Percentiles rank a stretch among this genome's conserved stretches.
phyloP scores from a whole-genome alignment of 2,888 invertebrate species.

The Archips crataeganus region DNA sequence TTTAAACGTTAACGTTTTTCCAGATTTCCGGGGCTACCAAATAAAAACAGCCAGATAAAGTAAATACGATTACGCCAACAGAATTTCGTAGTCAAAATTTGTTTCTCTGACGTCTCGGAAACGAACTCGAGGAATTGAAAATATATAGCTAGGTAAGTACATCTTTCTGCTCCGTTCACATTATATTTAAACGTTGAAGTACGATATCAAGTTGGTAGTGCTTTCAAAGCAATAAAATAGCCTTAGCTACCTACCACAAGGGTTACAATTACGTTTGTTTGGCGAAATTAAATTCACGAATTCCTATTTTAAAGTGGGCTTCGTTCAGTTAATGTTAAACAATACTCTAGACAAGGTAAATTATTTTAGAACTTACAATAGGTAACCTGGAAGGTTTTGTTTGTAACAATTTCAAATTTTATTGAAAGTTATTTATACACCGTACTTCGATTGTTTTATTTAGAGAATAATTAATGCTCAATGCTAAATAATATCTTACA shows the following conservation, averaged over 20 bases:
- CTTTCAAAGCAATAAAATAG: background rate
- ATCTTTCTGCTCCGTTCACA: too few species aligned
- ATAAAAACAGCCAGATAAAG: background rate
- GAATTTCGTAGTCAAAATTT: too few species aligned
- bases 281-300: background rate
- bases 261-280: background rate
- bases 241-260: background rate
- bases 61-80: too few species aligned
- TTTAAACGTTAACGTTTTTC: conserved; percentile 5
- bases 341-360: background rate
- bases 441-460: too few species aligned
- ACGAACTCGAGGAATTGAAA: too few species aligned
- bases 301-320: background rate
- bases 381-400: background rate
- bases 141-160: too few species aligned
- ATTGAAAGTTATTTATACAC: background rate
- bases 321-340: background rate
- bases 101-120: too few species aligned
- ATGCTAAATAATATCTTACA: too few species aligned
- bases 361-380: background rate
- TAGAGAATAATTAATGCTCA: too few species aligned
- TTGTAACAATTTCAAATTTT: background rate
- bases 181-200: background rate
- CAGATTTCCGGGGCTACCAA: background rate
- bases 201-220: background rate